Evolutionary conservation across 2,113 vertebrate genomes (phyloP).

Genomic region (Tor tambroides): DNA sequence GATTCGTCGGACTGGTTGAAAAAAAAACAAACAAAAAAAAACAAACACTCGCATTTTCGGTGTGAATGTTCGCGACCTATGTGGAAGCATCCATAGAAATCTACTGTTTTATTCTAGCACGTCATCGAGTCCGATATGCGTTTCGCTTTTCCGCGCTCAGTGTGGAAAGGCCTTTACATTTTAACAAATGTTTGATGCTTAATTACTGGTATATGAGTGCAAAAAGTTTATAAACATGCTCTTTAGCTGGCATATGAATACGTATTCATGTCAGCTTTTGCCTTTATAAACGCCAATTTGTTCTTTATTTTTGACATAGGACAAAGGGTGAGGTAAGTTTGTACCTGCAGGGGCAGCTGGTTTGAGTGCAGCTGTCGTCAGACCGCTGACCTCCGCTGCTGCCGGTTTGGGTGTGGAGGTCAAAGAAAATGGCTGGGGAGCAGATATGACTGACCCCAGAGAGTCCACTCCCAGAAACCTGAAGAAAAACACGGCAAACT

Average conservation of each 20-base stretch:
- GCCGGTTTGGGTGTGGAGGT: conserved; percentile 74
- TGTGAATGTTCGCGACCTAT: too few relatives aligned
- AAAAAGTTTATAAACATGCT: neutral
- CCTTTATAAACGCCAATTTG: neutral
- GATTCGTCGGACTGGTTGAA: too few relatives aligned
- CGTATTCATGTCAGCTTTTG: neutral
- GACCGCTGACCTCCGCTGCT: conserved; percentile 62
- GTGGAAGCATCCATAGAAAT: too few relatives aligned
- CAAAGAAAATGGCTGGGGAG: conserved; percentile 73
- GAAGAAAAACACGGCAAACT: conserved; percentile 15
- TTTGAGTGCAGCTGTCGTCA: conserved; percentile 50
- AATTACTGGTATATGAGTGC: too few relatives aligned
- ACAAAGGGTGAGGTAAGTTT: neutral
- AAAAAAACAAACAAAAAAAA: too few relatives aligned
- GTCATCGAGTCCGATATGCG: too few relatives aligned
- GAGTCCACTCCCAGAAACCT: conserved; percentile 81
- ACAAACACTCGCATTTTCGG: too few relatives aligned
- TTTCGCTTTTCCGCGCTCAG: too few relatives aligned
- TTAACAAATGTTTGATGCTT: too few relatives aligned
- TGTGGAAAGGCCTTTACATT: too few relatives aligned
- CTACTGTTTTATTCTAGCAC: too few relatives aligned
- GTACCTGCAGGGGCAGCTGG: conserved; percentile 64
- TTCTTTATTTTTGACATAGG: neutral
- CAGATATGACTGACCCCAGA: conserved; percentile 60
- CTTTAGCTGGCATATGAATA: neutral